A percentile compares a stretch with the other conserved stretches of the same genome.
Conservation (phyloP, 2,888 invertebrate genomes). For the Noctuana brunneofusca region DNA sequence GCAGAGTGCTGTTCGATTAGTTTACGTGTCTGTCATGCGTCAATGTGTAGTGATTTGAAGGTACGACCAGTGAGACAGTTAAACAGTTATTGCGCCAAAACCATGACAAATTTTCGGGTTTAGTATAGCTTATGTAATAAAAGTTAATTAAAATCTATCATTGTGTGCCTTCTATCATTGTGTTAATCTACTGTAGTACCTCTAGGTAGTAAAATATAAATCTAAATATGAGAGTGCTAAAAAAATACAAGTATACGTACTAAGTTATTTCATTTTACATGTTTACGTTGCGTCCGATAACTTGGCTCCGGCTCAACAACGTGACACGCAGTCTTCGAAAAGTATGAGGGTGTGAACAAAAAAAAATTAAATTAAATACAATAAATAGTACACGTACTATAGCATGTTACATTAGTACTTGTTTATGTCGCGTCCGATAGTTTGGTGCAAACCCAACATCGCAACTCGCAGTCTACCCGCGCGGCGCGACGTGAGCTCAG, state of each 20-base stretch:
- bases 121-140: too few relatives aligned
- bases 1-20: background rate
- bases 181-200: too few relatives aligned
- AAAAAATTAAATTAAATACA: too few relatives aligned
- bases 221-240: too few relatives aligned
- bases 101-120: too few relatives aligned
- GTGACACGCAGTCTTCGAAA: too few relatives aligned
- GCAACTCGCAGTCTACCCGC: slow-evolving; percentile 39
- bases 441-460: slow-evolving; percentile 10
- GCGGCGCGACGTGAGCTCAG: slow-evolving; percentile 66
- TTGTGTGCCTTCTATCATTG: too few relatives aligned
- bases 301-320: background rate
- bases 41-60: background rate
- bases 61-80: background rate
- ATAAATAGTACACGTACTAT: slow-evolving; percentile 12
- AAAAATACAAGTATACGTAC: too few relatives aligned
- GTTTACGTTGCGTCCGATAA: background rate
- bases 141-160: too few relatives aligned
- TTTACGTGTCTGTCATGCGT: background rate
- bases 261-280: too few relatives aligned
- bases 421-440: background rate
- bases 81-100: background rate
- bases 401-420: slow-evolving; percentile 28
- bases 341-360: too few relatives aligned
- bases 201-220: too few relatives aligned